Evolutionary conservation across 2,797 vertebrate genomes (phyloP).

Genomic region (Euthynnus affinis): DNA sequence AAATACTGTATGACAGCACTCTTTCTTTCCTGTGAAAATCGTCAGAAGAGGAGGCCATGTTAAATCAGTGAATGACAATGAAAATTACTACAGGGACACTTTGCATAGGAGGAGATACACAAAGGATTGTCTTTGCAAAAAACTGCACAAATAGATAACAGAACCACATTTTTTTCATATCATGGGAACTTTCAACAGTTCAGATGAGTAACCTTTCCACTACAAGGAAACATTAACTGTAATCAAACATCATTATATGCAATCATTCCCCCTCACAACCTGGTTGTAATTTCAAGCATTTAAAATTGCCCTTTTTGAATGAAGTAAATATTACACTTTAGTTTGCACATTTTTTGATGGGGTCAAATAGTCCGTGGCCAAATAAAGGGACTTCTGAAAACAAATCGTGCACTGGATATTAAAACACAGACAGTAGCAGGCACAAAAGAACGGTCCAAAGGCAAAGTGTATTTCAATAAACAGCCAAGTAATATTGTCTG

Average conservation of each 20-base stretch:
- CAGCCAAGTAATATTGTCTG: conserved; percentile 28
- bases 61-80: conserved; percentile 30
- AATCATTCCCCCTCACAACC: not conserved
- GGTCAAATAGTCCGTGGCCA: not conserved
- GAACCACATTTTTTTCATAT: accelerated
- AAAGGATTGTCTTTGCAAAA: not conserved
- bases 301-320: not conserved
- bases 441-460: conserved; percentile 32
- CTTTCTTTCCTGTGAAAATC: conserved; percentile 30
- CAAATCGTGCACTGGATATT: not conserved
- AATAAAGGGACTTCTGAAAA: not conserved
- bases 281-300: not conserved
- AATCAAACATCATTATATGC: not conserved
- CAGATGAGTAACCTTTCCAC: not conserved
- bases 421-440: conserved; percentile 7
- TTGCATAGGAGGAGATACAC: conserved; percentile 6
- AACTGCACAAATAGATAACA: not conserved
- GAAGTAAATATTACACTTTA: not conserved
- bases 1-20: conserved; percentile 49
- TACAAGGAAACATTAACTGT: not conserved
- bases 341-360: not conserved
- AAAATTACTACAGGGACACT: conserved; percentile 26
- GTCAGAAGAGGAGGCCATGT: conserved; percentile 2
- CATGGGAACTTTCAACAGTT: conserved; percentile 1
- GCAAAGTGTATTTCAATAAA: conserved; percentile 52